Evolutionary conservation across 2,113 vertebrate genomes (phyloP).

Genomic region (cattle (Bos taurus)): DNA sequence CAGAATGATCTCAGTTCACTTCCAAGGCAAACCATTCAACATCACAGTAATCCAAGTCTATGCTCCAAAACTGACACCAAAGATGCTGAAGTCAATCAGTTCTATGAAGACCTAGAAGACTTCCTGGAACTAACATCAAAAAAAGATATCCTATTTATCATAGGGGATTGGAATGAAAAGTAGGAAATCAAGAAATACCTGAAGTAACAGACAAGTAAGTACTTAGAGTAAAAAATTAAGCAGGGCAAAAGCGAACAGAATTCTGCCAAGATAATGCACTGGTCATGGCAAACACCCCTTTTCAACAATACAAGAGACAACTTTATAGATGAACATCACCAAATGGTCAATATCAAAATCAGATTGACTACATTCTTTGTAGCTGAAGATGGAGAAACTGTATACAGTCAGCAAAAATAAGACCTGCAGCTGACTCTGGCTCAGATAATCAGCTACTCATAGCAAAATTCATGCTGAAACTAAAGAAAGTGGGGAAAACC

Average conservation of each 20-base stretch:
- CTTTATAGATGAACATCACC: not conserved
- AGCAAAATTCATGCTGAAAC: not conserved
- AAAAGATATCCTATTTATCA: not conserved
- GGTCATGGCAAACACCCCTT: not conserved
- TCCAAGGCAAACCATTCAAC: not conserved
- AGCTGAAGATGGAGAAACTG: not conserved
- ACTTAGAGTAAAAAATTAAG: not conserved
- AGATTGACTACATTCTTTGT: not conserved
- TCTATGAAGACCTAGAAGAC: not conserved
- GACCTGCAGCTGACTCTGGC: not conserved
- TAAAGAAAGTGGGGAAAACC: not conserved
- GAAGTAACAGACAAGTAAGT: not conserved
- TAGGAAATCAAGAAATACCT: not conserved
- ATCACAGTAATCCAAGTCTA: not conserved
- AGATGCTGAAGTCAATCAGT: not conserved
- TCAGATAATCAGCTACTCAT: not conserved
- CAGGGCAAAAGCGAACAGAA: not conserved
- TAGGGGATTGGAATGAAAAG: not conserved
- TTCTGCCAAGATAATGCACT: not conserved
- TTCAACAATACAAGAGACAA: not conserved
- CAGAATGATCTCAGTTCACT: not conserved
- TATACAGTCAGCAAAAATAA: not conserved
- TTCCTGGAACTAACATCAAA: not conserved
- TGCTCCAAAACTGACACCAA: not conserved
- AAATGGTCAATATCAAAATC: not conserved